These are phyloP conservation scores for Eilema sororculum DNA, from an alignment of 2,888 invertebrate genomes.

Conservation along the genomic window DNA sequence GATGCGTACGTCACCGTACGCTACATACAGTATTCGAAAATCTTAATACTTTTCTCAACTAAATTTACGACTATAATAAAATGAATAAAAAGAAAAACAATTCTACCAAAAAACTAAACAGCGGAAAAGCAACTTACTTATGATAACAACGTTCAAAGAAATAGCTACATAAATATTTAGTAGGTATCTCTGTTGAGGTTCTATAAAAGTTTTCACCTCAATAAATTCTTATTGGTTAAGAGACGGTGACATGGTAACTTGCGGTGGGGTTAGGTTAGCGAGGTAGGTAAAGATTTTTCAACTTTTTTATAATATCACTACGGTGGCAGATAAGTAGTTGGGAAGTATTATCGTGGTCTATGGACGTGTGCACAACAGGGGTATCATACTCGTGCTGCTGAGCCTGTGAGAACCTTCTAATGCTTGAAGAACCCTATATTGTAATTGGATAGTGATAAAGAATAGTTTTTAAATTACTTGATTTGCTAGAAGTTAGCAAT, in stretches of 20 bases:
- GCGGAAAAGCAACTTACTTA: constrained; percentile 22
- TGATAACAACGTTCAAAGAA: constrained; percentile 25
- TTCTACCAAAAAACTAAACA: constrained; percentile 14
- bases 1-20: too few species aligned
- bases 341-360: too few species aligned
- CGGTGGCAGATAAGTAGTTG: too few species aligned
- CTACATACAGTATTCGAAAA: background rate
- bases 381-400: too few species aligned
- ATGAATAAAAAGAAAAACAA: constrained; percentile 4
- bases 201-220: constrained; percentile 24
- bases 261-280: constrained; percentile 12
- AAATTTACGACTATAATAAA: background rate
- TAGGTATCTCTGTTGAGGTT: constrained; percentile 16
- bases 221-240: constrained; percentile 34
- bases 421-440: too few species aligned
- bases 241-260: constrained; percentile 5
- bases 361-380: too few species aligned
- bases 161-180: constrained; percentile 40
- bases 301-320: too few species aligned
- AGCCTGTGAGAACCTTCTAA: too few species aligned
- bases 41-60: background rate
- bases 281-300: too few species aligned
- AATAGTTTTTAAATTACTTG: too few species aligned
- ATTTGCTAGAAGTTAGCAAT: too few species aligned
- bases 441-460: too few species aligned